Percentiles rank a stretch among this genome's conserved stretches.
phyloP scores from a whole-genome alignment of 2,797 vertebrate species.

The Emys orbicularis region DNA sequence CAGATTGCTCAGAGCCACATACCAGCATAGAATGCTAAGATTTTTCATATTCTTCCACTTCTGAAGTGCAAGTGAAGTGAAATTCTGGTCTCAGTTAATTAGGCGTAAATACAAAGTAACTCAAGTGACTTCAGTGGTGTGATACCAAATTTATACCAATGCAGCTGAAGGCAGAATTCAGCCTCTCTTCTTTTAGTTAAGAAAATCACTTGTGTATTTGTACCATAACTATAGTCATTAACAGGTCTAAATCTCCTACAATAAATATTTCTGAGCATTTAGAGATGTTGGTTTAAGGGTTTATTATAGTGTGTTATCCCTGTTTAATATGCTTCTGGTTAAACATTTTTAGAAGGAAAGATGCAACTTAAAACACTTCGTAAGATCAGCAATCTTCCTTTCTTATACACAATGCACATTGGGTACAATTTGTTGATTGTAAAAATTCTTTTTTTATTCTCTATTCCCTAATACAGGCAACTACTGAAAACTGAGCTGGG shows the following conservation, averaged over 20 bases:
- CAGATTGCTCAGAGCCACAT: neutral
- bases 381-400: neutral
- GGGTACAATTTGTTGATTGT: neutral
- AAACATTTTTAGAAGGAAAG: neutral
- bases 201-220: neutral
- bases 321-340: neutral
- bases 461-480: constrained; percentile 82
- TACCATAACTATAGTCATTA: neutral
- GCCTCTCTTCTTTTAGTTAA: neutral
- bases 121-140: neutral
- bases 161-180: neutral
- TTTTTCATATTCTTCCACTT: neutral
- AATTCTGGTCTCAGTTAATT: neutral
- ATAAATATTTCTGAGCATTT: neutral
- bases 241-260: neutral
- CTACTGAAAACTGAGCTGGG: constrained; percentile 97
- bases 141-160: neutral
- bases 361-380: neutral
- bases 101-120: neutral
- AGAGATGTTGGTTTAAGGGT: neutral
- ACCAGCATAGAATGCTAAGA: neutral
- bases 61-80: neutral
- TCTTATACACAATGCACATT: neutral
- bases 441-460: constrained; percentile 18
- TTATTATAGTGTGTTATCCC: neutral